These are phyloP conservation scores for Myioborus melanocephalus DNA, from an alignment of 2,797 vertebrate species.

Conservation along the genomic window DNA sequence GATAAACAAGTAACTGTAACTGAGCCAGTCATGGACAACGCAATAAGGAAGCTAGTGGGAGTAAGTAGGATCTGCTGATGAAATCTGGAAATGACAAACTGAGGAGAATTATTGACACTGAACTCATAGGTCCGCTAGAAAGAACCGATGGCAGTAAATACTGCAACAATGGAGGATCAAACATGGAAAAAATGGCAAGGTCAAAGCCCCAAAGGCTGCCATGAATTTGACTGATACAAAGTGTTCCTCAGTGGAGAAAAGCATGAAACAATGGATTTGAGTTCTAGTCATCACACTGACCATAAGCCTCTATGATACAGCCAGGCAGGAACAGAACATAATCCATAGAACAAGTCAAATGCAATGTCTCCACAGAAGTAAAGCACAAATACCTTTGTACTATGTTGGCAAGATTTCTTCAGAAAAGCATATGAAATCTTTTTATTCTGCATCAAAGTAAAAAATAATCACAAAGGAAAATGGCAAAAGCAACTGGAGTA, in stretches of 20 bases:
- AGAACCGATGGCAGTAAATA: neutral
- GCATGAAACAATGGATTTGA: neutral
- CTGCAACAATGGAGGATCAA: neutral
- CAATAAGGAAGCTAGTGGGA: constrained; percentile 23
- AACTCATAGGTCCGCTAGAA: neutral
- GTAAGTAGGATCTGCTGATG: neutral
- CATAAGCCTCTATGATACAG: neutral
- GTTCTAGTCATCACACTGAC: neutral
- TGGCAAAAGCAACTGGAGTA: neutral
- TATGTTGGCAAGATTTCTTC: neutral
- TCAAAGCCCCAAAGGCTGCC: neutral
- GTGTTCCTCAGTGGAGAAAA: neutral
- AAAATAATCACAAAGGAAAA: neutral
- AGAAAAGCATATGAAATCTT: neutral
- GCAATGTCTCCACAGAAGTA: neutral
- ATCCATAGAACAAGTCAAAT: neutral
- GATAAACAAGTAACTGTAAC: neutral
- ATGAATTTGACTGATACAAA: neutral
- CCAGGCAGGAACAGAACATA: neutral
- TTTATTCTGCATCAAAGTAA: neutral
- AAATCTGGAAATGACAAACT: neutral
- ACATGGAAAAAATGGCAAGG: neutral
- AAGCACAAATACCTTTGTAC: neutral
- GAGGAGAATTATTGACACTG: neutral
- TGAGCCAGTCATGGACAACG: neutral